phyloP scores from a whole-genome alignment of 2,888 invertebrate species.

The Thyatira batis region DNA sequence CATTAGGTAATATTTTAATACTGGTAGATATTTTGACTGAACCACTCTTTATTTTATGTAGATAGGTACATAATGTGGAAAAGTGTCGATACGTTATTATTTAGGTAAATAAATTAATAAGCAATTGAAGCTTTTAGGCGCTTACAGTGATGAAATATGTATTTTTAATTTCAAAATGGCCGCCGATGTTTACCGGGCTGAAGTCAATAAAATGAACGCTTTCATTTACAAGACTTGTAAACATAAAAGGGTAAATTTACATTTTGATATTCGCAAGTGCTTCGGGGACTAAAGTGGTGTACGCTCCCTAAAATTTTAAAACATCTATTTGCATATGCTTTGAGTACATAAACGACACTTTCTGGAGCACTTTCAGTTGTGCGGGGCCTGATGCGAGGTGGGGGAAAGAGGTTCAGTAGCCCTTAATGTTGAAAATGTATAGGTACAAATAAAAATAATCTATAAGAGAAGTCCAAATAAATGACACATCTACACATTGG shows the following conservation, averaged over 20 bases:
- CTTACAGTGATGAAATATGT: slow-evolving; percentile 21
- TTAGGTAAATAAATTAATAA: slow-evolving; percentile 14
- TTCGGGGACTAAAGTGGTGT: slow-evolving; percentile 77
- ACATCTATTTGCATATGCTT: slow-evolving; percentile 82
- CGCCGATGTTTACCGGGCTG: slow-evolving; percentile 50
- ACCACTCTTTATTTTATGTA: too few species aligned
- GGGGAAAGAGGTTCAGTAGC: slow-evolving; percentile 24
- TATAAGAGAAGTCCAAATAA: too few species aligned
- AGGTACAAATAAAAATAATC: too few species aligned
- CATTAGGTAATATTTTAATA: too few species aligned
- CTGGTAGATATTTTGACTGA: too few species aligned
- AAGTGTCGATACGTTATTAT: too few species aligned
- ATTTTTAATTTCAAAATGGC: slow-evolving; percentile 25
- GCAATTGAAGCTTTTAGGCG: neutral
- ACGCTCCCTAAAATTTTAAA: slow-evolving; percentile 82
- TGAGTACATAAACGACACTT: slow-evolving; percentile 82
- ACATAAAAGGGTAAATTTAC: slow-evolving; percentile 82
- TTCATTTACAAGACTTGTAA: slow-evolving; percentile 81
- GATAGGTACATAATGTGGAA: too few species aligned
- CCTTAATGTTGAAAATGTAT: neutral
- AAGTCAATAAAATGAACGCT: slow-evolving; percentile 78
- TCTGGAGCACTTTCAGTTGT: slow-evolving; percentile 70
- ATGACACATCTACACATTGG: too few species aligned
- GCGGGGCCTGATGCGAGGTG: slow-evolving; percentile 25
- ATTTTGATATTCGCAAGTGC: slow-evolving; percentile 81